These are phyloP conservation scores for Nephrotoma appendiculata DNA, from an alignment of 2,888 invertebrate species.

Conservation along the genomic window DNA sequence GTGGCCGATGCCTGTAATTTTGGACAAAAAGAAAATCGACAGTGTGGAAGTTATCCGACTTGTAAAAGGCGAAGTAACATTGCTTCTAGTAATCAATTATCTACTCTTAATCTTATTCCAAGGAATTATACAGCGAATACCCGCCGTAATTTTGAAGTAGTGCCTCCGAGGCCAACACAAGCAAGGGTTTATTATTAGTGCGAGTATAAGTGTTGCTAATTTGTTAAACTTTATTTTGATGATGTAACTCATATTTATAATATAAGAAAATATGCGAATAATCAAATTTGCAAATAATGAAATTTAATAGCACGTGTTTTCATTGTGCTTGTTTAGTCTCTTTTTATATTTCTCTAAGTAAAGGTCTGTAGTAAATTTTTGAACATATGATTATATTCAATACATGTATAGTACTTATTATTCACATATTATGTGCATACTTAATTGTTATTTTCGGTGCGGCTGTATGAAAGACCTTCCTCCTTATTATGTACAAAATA, in stretches of 20 bases:
- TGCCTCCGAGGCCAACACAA: not conserved
- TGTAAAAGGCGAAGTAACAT: constrained; percentile 35
- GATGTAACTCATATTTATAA: not conserved
- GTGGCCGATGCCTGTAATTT: constrained; percentile 53
- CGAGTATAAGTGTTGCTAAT: not conserved
- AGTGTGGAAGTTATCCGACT: constrained; percentile 55
- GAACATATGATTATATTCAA: no score
- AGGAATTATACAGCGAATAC: not conserved
- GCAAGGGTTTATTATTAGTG: not conserved
- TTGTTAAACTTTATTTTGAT: not conserved
- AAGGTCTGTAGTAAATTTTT: no score
- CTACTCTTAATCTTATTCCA: not conserved
- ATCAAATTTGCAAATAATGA: not conserved
- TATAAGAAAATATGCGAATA: not conserved
- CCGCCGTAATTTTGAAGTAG: not conserved
- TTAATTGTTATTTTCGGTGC: no score
- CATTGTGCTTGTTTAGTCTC: no score
- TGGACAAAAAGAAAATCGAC: constrained; percentile 37
- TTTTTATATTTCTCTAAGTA: no score
- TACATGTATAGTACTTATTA: no score
- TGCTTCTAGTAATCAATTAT: not conserved
- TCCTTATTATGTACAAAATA: no score
- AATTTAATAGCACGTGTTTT: not conserved
- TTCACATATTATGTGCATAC: no score
- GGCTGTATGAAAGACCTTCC: no score